Conservation (phyloP, 23 tunicate species). For the Styela plicata region DNA sequence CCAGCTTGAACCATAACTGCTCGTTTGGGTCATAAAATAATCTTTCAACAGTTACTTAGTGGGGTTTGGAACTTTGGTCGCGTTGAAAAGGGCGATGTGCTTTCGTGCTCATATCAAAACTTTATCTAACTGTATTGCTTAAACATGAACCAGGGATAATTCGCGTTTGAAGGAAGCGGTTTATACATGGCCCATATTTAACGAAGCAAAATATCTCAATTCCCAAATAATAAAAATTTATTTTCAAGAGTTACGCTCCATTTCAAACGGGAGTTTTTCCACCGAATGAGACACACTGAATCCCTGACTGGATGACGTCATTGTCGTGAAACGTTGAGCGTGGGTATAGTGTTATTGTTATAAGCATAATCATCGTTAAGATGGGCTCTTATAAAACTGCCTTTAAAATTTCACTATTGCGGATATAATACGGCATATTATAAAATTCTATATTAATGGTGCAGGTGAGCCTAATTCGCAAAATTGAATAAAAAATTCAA, state of each 20-base stretch:
- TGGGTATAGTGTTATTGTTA: background rate
- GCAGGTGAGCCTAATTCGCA: no score
- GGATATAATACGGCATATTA: no score
- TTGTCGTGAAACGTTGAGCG: background rate
- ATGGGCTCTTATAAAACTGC: background rate
- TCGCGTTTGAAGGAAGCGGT: no score
- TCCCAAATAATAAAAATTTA: no score
- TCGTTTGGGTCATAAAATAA: background rate
- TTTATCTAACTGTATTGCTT: no score
- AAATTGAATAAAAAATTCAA: no score
- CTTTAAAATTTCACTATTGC: no score
- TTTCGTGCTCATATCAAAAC: background rate
- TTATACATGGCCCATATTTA: no score
- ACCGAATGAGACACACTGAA: background rate
- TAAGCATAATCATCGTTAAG: background rate
- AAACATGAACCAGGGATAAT: no score
- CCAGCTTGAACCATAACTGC: background rate
- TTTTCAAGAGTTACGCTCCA: slow-evolving; percentile 25
- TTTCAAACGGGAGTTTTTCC: slow-evolving; percentile 6
- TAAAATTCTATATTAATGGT: no score
- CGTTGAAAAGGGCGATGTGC: background rate
- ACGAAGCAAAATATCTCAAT: no score
- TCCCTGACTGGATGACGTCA: background rate
- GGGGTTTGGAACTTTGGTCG: background rate
- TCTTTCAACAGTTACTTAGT: background rate